These are phyloP conservation scores for Lemur catta DNA, from an alignment of 2,797 vertebrate genomes.

Conservation along the genomic window DNA sequence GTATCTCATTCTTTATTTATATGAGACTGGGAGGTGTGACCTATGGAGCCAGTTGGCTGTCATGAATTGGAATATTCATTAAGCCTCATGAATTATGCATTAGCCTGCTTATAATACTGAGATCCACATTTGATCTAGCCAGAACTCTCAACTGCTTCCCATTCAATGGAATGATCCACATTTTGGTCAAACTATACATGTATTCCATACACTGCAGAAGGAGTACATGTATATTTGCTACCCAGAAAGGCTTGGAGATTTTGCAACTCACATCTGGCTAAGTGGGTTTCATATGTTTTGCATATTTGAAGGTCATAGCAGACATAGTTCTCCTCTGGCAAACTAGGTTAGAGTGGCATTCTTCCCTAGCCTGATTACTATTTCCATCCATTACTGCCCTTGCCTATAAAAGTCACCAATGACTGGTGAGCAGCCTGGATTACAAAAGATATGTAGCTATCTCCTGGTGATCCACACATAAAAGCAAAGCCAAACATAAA, in stretches of 20 bases:
- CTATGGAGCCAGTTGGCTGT: slow-evolving; percentile 87
- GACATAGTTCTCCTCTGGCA: slow-evolving; percentile 63
- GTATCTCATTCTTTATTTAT: slow-evolving; percentile 89
- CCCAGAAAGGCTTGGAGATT: slow-evolving; percentile 72
- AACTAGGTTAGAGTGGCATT: slow-evolving; percentile 49
- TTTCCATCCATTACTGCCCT: slow-evolving; percentile 61
- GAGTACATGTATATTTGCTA: slow-evolving; percentile 62
- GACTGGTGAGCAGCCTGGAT: slow-evolving; percentile 66
- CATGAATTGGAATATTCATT: slow-evolving; percentile 90
- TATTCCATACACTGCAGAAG: slow-evolving; percentile 60
- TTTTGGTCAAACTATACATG: slow-evolving; percentile 78
- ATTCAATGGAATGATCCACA: slow-evolving; percentile 81
- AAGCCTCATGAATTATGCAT: slow-evolving; percentile 88
- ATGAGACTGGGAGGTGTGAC: slow-evolving; percentile 86
- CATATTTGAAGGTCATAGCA: slow-evolving; percentile 73
- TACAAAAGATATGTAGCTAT: slow-evolving; percentile 59
- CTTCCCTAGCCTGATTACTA: slow-evolving; percentile 72
- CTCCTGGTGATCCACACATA: slow-evolving; percentile 47
- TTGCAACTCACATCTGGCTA: slow-evolving; percentile 65
- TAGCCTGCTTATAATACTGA: slow-evolving; percentile 83
- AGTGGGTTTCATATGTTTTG: slow-evolving; percentile 68
- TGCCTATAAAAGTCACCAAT: slow-evolving; percentile 73
- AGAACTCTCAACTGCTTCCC: slow-evolving; percentile 83
- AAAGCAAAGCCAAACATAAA: slow-evolving; percentile 48
- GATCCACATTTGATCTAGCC: slow-evolving; percentile 84